These are phyloP conservation scores for Siphamia tubifer DNA, from an alignment of 2,113 vertebrate genomes.

Conservation along the genomic window DNA sequence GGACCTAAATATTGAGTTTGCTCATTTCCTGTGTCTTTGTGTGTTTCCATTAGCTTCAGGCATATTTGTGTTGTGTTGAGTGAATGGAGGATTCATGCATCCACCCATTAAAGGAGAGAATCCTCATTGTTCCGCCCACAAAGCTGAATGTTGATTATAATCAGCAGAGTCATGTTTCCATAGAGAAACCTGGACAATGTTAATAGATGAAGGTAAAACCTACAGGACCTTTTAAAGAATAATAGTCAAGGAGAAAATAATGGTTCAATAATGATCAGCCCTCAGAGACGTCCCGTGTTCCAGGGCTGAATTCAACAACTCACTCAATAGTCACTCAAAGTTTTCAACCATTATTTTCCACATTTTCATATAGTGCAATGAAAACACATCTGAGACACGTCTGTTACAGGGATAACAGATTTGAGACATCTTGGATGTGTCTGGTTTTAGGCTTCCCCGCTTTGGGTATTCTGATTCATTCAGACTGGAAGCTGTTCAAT, in stretches of 20 bases:
- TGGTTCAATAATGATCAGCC: background rate
- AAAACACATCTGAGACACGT: background rate
- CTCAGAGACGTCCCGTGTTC: background rate
- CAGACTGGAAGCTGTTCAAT: background rate
- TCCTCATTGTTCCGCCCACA: constrained; percentile 49
- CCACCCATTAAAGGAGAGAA: background rate
- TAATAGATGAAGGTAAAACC: constrained; percentile 11
- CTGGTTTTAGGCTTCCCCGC: background rate
- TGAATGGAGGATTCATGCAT: background rate
- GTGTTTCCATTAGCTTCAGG: background rate
- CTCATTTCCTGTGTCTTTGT: background rate
- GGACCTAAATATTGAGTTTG: too few species aligned
- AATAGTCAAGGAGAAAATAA: constrained; percentile 10
- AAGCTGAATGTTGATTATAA: constrained; percentile 33
- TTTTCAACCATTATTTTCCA: background rate
- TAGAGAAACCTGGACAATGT: background rate
- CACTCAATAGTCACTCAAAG: background rate
- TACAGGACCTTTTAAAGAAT: background rate
- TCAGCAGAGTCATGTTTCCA: constrained; percentile 47
- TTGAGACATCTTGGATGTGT: background rate
- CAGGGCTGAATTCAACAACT: background rate
- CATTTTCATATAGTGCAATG: background rate
- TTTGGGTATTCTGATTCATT: background rate
- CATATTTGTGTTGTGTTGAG: background rate
- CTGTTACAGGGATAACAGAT: background rate